Conservation (phyloP, 2,888 invertebrate genomes). For the Dendrolimus houi region DNA sequence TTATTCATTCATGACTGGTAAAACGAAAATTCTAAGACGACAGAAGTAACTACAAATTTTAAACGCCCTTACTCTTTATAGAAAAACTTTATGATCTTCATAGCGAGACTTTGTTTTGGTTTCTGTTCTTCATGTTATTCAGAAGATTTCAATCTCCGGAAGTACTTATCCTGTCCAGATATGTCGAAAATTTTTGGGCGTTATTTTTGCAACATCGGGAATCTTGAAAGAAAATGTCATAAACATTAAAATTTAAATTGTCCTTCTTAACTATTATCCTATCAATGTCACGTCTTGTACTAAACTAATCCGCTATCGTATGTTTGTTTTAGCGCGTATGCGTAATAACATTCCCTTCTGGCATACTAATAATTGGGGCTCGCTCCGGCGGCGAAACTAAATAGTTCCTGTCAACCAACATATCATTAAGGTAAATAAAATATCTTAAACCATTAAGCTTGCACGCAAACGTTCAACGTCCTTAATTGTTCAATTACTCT, state of each 20-base stretch:
- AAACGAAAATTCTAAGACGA: no score
- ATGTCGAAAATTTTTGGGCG: no score
- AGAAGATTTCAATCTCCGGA: no score
- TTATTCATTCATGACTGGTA: no score
- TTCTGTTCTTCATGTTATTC: no score
- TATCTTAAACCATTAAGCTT: slow-evolving; percentile 19
- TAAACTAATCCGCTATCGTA: slow-evolving; percentile 66
- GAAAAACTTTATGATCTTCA: no score
- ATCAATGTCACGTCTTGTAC: slow-evolving; percentile 32
- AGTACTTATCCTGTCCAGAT: no score
- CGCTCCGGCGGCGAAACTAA: slow-evolving; percentile 54
- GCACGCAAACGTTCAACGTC: slow-evolving; percentile 30
- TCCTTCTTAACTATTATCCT: slow-evolving; percentile 14
- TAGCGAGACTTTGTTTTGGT: no score
- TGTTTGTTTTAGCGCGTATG: slow-evolving; percentile 76
- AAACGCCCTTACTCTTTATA: no score
- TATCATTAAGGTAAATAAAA: slow-evolving; percentile 54
- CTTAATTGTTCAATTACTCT: slow-evolving; percentile 9
- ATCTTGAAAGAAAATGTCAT: slow-evolving; percentile 29
- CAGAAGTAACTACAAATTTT: no score
- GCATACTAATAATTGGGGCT: slow-evolving; percentile 72
- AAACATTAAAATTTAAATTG: slow-evolving; percentile 10
- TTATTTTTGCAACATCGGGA: no score
- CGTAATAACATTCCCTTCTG: slow-evolving; percentile 77
- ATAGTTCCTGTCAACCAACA: slow-evolving; percentile 27